phyloP scores from a whole-genome alignment of 2,888 invertebrate species.

The Heliconius cydno region DNA sequence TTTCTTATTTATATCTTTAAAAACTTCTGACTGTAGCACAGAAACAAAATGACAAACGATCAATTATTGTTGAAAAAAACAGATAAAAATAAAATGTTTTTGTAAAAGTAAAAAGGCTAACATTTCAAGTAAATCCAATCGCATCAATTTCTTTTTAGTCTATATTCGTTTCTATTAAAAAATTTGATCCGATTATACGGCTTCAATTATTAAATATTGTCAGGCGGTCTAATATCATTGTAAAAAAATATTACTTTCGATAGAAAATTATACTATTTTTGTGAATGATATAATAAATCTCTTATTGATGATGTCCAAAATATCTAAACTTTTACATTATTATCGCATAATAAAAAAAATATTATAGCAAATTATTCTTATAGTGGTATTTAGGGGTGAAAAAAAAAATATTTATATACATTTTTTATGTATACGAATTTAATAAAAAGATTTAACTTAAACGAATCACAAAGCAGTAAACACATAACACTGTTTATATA shows the following conservation, averaged over 20 bases:
- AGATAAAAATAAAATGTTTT: background rate
- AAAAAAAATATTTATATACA: background rate
- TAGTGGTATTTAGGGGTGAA: background rate
- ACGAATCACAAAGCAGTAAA: background rate
- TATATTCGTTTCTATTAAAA: slow-evolving; percentile 2
- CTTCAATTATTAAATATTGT: background rate
- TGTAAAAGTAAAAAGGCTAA: background rate
- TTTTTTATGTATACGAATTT: too few relatives aligned
- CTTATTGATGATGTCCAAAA: background rate
- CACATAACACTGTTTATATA: background rate
- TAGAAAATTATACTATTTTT: background rate
- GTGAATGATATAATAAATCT: slow-evolving; percentile 1
- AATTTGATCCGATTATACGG: slow-evolving; percentile 5
- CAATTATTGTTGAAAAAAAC: background rate
- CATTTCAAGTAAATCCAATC: slow-evolving; percentile 2
- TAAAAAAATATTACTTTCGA: background rate
- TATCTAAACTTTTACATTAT: background rate
- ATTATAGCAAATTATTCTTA: background rate
- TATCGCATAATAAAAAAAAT: background rate
- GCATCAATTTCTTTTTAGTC: background rate
- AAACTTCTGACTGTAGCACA: background rate
- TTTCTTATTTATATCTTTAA: too few relatives aligned
- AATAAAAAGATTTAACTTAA: too few relatives aligned
- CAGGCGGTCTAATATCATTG: background rate
- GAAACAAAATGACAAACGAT: background rate